Conservation (phyloP, 2,797 vertebrate genomes). For the Chrosomus eos region DNA sequence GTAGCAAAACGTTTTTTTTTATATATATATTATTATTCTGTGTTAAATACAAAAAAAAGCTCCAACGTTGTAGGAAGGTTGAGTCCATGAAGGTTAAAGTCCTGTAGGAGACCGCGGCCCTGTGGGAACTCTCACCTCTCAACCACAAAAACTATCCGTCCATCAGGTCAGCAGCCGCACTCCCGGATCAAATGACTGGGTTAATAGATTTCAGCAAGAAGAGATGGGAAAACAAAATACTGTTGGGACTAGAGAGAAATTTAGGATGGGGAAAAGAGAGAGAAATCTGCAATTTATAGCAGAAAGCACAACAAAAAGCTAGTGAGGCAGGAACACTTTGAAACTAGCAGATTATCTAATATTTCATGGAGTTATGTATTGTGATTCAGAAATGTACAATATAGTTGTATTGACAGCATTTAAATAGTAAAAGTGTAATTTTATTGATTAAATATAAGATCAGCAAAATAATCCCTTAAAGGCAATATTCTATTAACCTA, state of each 20-base stretch:
- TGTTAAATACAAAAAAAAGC: neutral
- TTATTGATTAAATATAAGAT: neutral
- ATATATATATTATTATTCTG: no score
- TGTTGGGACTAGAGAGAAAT: slow-evolving; percentile 41
- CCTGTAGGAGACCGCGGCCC: slow-evolving; percentile 34
- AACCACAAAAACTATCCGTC: slow-evolving; percentile 69
- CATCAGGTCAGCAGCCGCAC: slow-evolving; percentile 58
- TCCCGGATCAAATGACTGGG: slow-evolving; percentile 71
- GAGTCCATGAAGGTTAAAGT: slow-evolving; percentile 36
- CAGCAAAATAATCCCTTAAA: neutral
- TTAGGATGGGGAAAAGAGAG: slow-evolving; percentile 24
- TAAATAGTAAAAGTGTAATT: neutral
- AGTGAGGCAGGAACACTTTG: neutral
- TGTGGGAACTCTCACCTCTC: slow-evolving; percentile 60
- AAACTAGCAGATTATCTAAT: neutral
- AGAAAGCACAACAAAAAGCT: slow-evolving; percentile 36
- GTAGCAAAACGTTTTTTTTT: no score
- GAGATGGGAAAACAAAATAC: slow-evolving; percentile 57
- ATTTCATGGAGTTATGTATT: neutral
- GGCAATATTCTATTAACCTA: neutral
- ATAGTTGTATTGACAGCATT: neutral
- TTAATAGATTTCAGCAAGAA: slow-evolving; percentile 71
- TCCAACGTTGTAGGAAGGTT: slow-evolving; percentile 1
- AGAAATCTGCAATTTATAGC: slow-evolving; percentile 46
- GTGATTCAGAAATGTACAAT: neutral